Evolutionary conservation across 2,113 vertebrate species (phyloP).

Genomic region (Ammospiza nelsoni): DNA sequence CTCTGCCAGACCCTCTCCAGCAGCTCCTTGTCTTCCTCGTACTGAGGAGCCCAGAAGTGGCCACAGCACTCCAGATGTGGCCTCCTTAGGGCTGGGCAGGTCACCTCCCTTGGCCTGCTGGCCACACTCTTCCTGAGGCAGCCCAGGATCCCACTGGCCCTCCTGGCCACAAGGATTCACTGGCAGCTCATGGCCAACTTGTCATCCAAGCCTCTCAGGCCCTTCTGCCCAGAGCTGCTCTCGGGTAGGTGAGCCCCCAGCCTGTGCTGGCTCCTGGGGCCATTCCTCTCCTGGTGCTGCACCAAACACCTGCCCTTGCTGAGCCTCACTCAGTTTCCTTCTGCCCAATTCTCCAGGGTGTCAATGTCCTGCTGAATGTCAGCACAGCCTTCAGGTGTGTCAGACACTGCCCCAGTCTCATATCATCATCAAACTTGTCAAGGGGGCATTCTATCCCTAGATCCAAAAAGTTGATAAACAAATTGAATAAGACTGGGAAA

Average conservation of each 20-base stretch:
- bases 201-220: background rate
- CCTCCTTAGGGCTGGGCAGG: background rate
- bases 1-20: background rate
- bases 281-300: background rate
- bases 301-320: background rate
- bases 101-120: background rate
- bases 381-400: background rate
- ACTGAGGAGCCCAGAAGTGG: background rate
- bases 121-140: background rate
- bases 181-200: background rate
- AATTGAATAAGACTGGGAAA: background rate
- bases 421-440: background rate
- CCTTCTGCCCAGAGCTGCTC: background rate
- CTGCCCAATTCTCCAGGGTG: background rate
- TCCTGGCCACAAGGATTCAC: background rate
- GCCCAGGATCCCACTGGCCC: background rate
- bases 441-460: background rate
- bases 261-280: background rate
- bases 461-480: background rate
- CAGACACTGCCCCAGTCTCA: background rate
- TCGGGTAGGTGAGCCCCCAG: background rate
- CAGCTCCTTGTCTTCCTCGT: background rate
- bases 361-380: background rate
- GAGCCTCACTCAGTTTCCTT: background rate
- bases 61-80: background rate